Base-by-base conservation (phyloP, 2,113 vertebrate genomes). In the Columba janthina region DNA sequence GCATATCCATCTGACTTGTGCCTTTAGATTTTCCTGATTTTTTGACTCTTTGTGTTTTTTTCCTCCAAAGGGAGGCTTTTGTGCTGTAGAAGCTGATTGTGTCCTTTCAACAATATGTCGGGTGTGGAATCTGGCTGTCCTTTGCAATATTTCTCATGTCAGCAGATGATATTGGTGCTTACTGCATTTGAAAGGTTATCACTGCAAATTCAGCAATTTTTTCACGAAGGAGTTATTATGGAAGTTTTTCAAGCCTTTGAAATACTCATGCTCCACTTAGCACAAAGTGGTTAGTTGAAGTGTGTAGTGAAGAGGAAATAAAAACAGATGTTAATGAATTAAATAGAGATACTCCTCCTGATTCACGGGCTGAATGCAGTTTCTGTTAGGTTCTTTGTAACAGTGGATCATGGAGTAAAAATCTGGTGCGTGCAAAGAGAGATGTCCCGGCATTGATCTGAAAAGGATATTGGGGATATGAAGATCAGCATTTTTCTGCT, bases 81-180 rank as follows among this genome's bases (percentile, higher is more conserved):
- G 34, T 87, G 57, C 64, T 90, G 1, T 48, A 44, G 53, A 79
- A 88, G 90, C 85, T 93, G 89, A 95, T 89, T 72, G 61, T 85
- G 40, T 95, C 85, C 94, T 94, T 94, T 75, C 76, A 86, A 92
- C 51, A 70, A 19, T 86, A 65, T 96, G 93, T 69, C 19, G n/a
- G 69, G n/a, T 83, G 36, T 70, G 74, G 29, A 60, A 83, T 90
- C 40, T 85, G 56, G 8, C 54, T 86, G 24, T 74, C 58, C 87
- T 94, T 78, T n/a, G 20, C 38, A 91, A 6, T 85, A 82, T 79
- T 85, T 71, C 75, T 82, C 26, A 4, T 26, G 32, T 67, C 80
- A 93, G 64, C 72, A 83, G 67, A 11, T 90, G 15, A 51, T 70
- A 64, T 13, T 89, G 65, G 66, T 89, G 72, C 71, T 95, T 78